phyloP scores from a whole-genome alignment of 2,888 invertebrate genomes.

The Hemicrepidius hirtus region DNA sequence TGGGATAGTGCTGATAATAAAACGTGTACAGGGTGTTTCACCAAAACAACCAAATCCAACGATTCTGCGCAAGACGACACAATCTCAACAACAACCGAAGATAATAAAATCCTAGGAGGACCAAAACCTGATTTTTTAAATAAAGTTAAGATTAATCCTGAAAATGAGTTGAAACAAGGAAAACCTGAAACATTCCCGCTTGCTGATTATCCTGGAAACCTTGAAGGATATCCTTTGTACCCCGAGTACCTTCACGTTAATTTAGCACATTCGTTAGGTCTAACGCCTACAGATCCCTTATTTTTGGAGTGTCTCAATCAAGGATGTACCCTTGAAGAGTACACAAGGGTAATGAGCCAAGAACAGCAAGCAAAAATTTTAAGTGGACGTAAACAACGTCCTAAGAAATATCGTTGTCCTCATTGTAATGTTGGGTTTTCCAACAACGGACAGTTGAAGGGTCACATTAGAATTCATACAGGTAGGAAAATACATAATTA shows the following conservation, averaged over 20 bases:
- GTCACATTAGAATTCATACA: conserved; percentile 93
- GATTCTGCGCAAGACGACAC: conserved; percentile 74
- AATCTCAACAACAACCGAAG: conserved; percentile 75
- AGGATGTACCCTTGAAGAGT: conserved; percentile 80
- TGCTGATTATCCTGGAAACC: conserved; percentile 36
- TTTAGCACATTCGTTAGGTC: conserved; percentile 60
- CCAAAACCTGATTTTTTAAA: conserved; percentile 5
- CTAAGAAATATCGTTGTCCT: conserved; percentile 93
- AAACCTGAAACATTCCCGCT: not conserved
- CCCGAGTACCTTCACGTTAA: conserved; percentile 55
- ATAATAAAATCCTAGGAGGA: conserved; percentile 56
- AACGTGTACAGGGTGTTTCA: conserved; percentile 1
- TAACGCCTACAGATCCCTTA: conserved; percentile 63
- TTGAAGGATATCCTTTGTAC: conserved; percentile 58
- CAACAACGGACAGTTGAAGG: conserved; percentile 94
- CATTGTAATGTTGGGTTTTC: conserved; percentile 93
- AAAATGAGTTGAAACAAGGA: not conserved
- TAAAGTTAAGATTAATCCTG: not conserved
- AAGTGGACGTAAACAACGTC: conserved; percentile 84
- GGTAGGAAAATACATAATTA: conserved; percentile 26
- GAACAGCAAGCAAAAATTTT: conserved; percentile 82
- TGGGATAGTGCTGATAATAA: conserved; percentile 57
- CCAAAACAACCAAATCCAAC: conserved; percentile 63
- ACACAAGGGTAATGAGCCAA: conserved; percentile 81
- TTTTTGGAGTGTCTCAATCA: conserved; percentile 68